Evolutionary conservation across 2,888 invertebrate species (phyloP).

Genomic region (Ecdyonurus torrentis): DNA sequence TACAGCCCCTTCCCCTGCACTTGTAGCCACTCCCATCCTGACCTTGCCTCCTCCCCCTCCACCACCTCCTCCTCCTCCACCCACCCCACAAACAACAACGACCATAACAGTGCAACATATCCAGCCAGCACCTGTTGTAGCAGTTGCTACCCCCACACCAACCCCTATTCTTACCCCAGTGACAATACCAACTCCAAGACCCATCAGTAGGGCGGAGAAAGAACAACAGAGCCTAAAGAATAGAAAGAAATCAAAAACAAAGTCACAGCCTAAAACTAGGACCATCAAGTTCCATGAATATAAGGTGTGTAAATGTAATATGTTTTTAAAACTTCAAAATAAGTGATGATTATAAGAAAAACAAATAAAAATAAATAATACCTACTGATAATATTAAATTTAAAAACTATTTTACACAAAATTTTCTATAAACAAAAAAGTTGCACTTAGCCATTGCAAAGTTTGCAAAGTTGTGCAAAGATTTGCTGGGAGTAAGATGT

Average conservation of each 20-base stretch:
- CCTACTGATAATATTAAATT: no score
- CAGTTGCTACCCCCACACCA: constrained; percentile 31
- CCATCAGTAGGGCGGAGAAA: constrained; percentile 16
- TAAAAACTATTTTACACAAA: no score
- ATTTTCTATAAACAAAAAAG: no score
- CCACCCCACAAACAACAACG: constrained; percentile 23
- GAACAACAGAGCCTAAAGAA: constrained; percentile 45
- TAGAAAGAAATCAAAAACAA: constrained; percentile 64
- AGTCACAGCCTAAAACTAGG: constrained; percentile 61
- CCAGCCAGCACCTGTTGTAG: constrained; percentile 15
- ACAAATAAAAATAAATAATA: no score
- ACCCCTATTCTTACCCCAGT: constrained; percentile 13
- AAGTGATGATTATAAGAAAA: no score
- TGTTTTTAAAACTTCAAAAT: no score
- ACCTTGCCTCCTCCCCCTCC: constrained; percentile 27
- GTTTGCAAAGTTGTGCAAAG: no score
- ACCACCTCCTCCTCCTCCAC: constrained; percentile 19
- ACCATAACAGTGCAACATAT: constrained; percentile 15
- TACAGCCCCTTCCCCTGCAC: constrained; percentile 27
- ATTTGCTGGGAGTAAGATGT: no score
- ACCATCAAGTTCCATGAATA: constrained; percentile 96
- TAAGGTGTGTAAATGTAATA: constrained; percentile 33
- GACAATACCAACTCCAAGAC: constrained; percentile 28
- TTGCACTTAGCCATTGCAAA: no score
- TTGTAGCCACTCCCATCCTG: constrained; percentile 23